Evolutionary conservation across 2,113 vertebrate genomes (phyloP), one percentile per base, ranked within the genome.

Genomic region (Hippocampus barbouri): DNA sequence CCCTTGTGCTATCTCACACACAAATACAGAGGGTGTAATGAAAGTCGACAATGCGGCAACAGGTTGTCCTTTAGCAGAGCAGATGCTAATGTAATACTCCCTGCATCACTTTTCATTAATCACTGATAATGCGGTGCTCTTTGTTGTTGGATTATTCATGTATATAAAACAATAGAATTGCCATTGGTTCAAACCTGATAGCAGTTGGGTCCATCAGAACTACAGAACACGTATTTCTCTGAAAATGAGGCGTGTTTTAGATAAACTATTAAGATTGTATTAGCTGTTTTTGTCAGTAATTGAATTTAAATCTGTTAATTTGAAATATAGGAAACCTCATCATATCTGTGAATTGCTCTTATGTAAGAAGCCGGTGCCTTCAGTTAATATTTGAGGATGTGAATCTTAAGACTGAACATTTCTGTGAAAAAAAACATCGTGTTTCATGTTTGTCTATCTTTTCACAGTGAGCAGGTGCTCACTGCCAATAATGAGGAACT

Each of bases 31-130:
- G 66, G 72, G 53, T 83, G 85, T 83, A 85, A 86, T 86, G 74
- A 84, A 86, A 85, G 63, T 82, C 81, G 72, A 81, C 79, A 85
- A 76, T 78, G 79, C 53, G 82, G 78, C 73, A 71, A 79, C 75
- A 78, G 56, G 76, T 83, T 69, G 21, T 75, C 4, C 5, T 30
- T 67, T 80, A 41, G 57, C 25, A 15, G 9, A 34, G 27, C 27
- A 4, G 15, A 20, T 4, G 15, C 10, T 61, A 56, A 30, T 6
- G n/a, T 43, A 23, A 23, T n/a, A 21, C 41, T 41, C n/a, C 41
- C 5, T 18, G 3, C 20, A 40, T 40, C 20, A 40, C 38, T 14
- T 23, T 34, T 63, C 34, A 63, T 30, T 38, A 38, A 45, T 45
- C 11, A 65, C n/a, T 23, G 0, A 25, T 45, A 45, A 61, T 9